Evolutionary conservation across 2,797 vertebrate genomes (phyloP).

Genomic region (Liparis tanakae): DNA sequence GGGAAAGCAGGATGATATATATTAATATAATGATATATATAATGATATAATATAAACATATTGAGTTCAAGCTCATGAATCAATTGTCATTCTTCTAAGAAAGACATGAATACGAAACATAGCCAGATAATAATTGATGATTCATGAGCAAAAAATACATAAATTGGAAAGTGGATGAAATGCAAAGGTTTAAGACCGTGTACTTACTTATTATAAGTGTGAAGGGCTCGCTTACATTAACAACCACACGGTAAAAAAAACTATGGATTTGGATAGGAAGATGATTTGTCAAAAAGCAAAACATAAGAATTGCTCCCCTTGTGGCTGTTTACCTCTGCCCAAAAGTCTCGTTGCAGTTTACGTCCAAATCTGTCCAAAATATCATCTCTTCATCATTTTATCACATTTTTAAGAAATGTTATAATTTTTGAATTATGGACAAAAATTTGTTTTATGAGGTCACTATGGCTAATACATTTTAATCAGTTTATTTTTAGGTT

Average conservation of each 20-base stretch:
- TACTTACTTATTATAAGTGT: background rate
- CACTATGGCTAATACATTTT: background rate
- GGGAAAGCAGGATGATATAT: constrained; percentile 15
- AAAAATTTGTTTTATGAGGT: background rate
- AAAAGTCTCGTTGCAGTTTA: too few species aligned
- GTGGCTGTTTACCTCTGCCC: too few species aligned
- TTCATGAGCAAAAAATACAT: background rate
- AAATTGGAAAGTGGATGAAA: background rate
- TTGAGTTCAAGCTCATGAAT: constrained; percentile 30
- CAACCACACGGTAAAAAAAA: background rate
- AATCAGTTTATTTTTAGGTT: background rate
- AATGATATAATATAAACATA: too few species aligned
- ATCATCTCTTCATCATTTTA: background rate
- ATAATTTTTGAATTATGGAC: background rate
- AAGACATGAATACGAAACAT: constrained; percentile 7
- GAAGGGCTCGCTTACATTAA: background rate
- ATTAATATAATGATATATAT: too few species aligned
- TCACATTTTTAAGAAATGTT: background rate
- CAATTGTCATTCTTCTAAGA: constrained; percentile 19
- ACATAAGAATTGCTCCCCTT: background rate
- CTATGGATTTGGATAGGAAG: background rate
- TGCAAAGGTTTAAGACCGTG: background rate
- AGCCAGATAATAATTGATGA: background rate
- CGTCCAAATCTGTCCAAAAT: background rate
- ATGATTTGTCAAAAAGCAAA: background rate